Base-by-base conservation (phyloP, 2,113 vertebrate genomes). In the Himantopus leucocephalus region DNA sequence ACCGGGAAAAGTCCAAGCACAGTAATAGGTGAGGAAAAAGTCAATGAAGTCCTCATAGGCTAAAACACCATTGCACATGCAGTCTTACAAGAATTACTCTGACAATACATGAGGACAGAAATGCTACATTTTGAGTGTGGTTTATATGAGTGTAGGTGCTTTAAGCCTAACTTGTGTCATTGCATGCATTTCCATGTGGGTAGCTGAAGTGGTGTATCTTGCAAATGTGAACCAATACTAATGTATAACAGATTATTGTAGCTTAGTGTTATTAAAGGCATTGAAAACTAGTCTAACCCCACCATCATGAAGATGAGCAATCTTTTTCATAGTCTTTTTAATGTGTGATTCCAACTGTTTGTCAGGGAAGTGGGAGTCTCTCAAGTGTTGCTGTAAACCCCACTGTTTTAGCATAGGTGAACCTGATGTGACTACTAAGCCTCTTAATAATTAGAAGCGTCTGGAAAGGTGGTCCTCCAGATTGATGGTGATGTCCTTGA, bases 1-100 rank as follows among this genome's bases (percentile, higher is more conserved):
- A 98, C 94, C 98, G 99, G 85, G 99, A 99, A 94, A 99, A 99
- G 96, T 97, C 98, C 91, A 99, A 99, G 97, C 98, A 99, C 97
- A 99, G 98, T 97, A 99, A 99, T 98, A 99, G 99, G 99, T 99
- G 98, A 96, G 97, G 75, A 88, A 76, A 94, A 97, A 56, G 45
- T 62, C 7, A 1, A 41, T 74, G 24, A 45, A 93, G 83, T 73
- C 76, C 68, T 76, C 5, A 0, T 59, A 76, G 86, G 34, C 80
- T 77, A 30, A 94, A 95, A 53, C 80, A 60, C 27, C 13, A 26
- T 64, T 88, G 47, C 68, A 71, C 34, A 14, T 79, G 29, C 70
- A 87, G 58, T 37, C 59, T 58, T 75, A 32, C 4, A 35, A 30
- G 39, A 82, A 50, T 34, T 20, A 41, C 47, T 74, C 63, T 86